Evolutionary conservation across 2,113 vertebrate species (phyloP).

Genomic region (Ovis canadensis): DNA sequence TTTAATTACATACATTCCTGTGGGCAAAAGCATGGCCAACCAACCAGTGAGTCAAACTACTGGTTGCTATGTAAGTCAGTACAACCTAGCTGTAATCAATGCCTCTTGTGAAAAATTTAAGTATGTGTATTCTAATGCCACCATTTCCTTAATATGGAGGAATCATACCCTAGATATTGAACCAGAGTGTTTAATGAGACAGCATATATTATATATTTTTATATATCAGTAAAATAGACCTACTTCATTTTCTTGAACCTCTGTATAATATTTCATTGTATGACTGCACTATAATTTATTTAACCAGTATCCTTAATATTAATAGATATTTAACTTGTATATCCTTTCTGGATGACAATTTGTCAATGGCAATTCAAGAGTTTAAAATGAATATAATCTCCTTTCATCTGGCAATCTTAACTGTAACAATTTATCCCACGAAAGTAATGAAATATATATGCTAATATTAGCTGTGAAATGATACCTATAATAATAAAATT

Average conservation of each 20-base stretch:
- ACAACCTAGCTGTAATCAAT: neutral
- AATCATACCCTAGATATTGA: neutral
- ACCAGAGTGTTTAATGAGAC: neutral
- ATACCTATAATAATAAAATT: neutral
- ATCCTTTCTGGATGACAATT: neutral
- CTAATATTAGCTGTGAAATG: neutral
- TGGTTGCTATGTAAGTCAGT: neutral
- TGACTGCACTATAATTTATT: neutral
- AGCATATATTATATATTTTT: neutral
- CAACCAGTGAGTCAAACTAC: neutral
- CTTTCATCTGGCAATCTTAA: neutral
- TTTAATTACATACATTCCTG: neutral
- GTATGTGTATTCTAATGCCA: neutral
- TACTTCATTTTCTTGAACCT: slow-evolving; percentile 1
- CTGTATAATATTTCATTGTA: neutral
- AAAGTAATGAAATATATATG: neutral
- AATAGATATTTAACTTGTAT: neutral
- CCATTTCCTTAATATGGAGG: neutral
- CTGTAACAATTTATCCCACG: neutral
- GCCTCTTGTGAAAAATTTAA: neutral
- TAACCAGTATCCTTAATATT: neutral
- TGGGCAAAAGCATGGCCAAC: neutral
- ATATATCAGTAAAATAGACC: neutral
- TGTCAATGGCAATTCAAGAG: neutral
- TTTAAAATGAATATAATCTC: neutral